Percentiles rank a stretch among this genome's conserved stretches.
These are phyloP conservation scores for Loxodonta africana DNA, from an alignment of 2,113 vertebrate species.

Conservation along the genomic window DNA sequence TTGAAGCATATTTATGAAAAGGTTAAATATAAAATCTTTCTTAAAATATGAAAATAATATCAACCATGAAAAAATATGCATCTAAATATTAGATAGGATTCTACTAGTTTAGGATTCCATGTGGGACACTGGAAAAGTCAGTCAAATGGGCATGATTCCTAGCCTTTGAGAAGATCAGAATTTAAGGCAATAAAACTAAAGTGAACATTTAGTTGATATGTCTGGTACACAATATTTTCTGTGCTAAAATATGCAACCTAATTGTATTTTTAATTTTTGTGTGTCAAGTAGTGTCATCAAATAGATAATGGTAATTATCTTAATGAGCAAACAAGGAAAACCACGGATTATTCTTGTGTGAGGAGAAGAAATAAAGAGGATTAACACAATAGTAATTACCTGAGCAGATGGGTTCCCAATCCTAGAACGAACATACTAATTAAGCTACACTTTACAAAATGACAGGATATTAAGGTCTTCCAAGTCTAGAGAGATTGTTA, in stretches of 20 bases:
- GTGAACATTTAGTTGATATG: constrained; percentile 33
- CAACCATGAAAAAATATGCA: background rate
- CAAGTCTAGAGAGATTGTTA: constrained; percentile 72
- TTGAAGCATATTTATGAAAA: constrained; percentile 27
- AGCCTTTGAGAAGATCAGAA: background rate
- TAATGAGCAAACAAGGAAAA: constrained; percentile 65
- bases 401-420: constrained; percentile 86
- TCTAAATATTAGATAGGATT: background rate
- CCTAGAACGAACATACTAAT: constrained; percentile 81
- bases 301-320: constrained; percentile 49
- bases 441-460: constrained; percentile 65
- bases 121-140: background rate
- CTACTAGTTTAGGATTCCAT: background rate
- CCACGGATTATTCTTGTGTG: constrained; percentile 69
- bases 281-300: constrained; percentile 6
- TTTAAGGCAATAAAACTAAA: constrained; percentile 44
- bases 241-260: constrained; percentile 17
- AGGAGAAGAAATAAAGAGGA: constrained; percentile 78
- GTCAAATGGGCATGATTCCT: background rate
- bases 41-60: constrained; percentile 38
- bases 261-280: constrained; percentile 58
- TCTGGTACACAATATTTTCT: constrained; percentile 30
- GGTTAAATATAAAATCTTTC: background rate
- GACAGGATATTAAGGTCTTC: constrained; percentile 75
- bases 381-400: constrained; percentile 86